These are phyloP conservation scores for Dicycla oo DNA, from an alignment of 2,888 invertebrate species.

Conservation along the genomic window DNA sequence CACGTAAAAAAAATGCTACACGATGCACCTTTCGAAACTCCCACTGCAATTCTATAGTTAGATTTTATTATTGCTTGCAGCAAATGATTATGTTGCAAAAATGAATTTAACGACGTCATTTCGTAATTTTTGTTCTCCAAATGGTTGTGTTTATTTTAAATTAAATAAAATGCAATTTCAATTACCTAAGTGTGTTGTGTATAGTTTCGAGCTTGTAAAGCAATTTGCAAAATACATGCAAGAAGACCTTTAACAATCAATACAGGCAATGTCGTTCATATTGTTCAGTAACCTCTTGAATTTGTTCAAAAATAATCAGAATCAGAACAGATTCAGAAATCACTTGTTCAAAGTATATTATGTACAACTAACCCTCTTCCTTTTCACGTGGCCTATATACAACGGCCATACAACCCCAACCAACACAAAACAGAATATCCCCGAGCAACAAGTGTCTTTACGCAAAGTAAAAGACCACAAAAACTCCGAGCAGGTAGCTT, in stretches of 20 bases:
- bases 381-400: slow-evolving; percentile 62
- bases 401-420: slow-evolving; percentile 61
- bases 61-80: slow-evolving; percentile 37
- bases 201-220: background rate
- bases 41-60: slow-evolving; percentile 72
- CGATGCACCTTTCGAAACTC: slow-evolving; percentile 86
- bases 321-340: slow-evolving; percentile 12
- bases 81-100: slow-evolving; percentile 32
- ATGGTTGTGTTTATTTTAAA: slow-evolving; percentile 13
- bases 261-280: background rate
- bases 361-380: slow-evolving; percentile 42
- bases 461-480: slow-evolving; percentile 86
- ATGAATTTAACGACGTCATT: slow-evolving; percentile 4
- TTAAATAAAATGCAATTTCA: slow-evolving; percentile 2
- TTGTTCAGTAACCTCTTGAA: background rate
- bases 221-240: background rate
- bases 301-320: background rate
- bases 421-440: slow-evolving; percentile 80
- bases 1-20: slow-evolving; percentile 69
- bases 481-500: slow-evolving; percentile 86
- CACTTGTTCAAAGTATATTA: slow-evolving; percentile 24
- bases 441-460: slow-evolving; percentile 88
- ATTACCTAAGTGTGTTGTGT: background rate
- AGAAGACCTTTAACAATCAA: background rate
- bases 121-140: background rate